Evolutionary conservation across 2,113 vertebrate genomes (phyloP).

Genomic region (Diadophis punctatus): DNA sequence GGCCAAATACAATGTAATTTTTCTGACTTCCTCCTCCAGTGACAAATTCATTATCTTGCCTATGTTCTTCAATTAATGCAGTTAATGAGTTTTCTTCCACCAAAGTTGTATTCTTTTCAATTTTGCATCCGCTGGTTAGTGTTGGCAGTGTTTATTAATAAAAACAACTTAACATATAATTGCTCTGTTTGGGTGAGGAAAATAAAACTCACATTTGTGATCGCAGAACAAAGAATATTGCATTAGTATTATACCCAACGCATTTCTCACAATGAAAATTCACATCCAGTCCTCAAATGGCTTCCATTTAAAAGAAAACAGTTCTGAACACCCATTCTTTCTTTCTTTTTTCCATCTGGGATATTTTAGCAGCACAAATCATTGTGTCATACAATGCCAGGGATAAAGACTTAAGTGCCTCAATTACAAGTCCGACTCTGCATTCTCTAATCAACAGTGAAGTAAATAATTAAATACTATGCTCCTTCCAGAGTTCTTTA

Average conservation of each 20-base stretch:
- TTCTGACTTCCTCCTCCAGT: neutral
- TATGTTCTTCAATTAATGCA: slow-evolving; percentile 21
- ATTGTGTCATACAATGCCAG: neutral
- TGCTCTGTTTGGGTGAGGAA: neutral
- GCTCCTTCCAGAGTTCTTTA: neutral
- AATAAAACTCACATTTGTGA: neutral
- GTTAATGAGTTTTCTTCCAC: neutral
- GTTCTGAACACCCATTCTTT: neutral
- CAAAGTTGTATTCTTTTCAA: neutral
- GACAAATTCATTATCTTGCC: neutral
- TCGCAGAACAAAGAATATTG: slow-evolving; percentile 8
- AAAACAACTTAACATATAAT: slow-evolving; percentile 11
- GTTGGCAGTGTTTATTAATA: neutral
- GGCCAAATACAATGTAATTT: slow-evolving; percentile 4
- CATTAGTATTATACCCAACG: neutral
- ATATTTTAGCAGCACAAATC: slow-evolving; percentile 4
- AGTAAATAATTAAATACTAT: slow-evolving; percentile 25
- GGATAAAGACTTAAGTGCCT: slow-evolving; percentile 5
- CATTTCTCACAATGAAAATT: slow-evolving; percentile 13
- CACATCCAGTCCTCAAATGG: neutral
- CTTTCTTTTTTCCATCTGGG: neutral
- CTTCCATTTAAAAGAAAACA: neutral
- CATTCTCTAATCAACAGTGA: slow-evolving; percentile 14
- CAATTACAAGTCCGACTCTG: neutral
- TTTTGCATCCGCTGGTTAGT: neutral